Conservation (phyloP, 1,140 invertebrate species). For the Neodiprion virginianus region DNA sequence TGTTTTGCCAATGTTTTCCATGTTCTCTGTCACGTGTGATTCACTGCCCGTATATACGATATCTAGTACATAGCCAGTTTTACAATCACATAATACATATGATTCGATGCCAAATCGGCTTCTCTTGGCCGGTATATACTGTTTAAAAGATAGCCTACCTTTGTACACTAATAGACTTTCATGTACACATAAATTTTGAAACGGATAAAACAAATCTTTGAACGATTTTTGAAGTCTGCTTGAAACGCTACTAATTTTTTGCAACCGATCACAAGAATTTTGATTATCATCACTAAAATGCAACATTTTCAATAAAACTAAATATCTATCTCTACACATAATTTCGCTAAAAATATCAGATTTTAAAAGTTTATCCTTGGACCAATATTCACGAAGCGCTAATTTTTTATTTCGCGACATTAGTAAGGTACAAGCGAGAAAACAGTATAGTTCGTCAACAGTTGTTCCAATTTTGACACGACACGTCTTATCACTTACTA, state of each 20-base stretch:
- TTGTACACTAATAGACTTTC: constrained; percentile 44
- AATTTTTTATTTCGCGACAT: constrained; percentile 35
- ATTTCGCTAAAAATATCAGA: constrained; percentile 27
- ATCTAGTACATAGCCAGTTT: constrained; percentile 40
- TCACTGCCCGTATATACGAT: constrained; percentile 39
- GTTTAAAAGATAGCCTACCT: constrained; percentile 42
- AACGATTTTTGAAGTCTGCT: constrained; percentile 25
- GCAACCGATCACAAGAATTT: constrained; percentile 12
- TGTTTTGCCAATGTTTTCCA: constrained; percentile 33
- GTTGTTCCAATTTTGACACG: not conserved
- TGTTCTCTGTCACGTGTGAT: constrained; percentile 26
- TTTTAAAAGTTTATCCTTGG: constrained; percentile 17
- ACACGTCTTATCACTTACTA: constrained; percentile 9
- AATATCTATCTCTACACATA: too few relatives aligned
- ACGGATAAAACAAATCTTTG: constrained; percentile 27
- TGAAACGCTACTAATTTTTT: constrained; percentile 30
- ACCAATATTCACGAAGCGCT: constrained; percentile 33
- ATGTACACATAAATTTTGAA: constrained; percentile 40
- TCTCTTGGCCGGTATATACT: constrained; percentile 47
- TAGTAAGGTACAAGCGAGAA: constrained; percentile 25
- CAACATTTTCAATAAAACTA: too few relatives aligned
- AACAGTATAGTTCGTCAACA: constrained; percentile 29
- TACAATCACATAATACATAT: constrained; percentile 38
- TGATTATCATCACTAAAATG: constrained; percentile 14
- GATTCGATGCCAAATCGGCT: constrained; percentile 45